Conservation (phyloP, 53 echinoderm and acorn worm species). For the Crossaster papposus region DNA sequence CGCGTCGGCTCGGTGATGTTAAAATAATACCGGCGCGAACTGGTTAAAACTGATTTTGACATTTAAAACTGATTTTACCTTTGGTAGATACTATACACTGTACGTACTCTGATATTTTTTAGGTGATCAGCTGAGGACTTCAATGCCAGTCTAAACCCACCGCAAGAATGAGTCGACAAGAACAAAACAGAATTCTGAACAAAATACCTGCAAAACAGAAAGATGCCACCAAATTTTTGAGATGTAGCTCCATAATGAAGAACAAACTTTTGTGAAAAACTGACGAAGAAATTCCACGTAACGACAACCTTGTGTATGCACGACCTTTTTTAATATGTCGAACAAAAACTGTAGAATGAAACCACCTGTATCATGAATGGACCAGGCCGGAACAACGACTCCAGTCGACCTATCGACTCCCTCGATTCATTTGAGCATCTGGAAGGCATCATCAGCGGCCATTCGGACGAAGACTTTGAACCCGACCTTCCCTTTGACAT, state of each 20-base stretch:
- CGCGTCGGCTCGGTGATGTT: too few species aligned
- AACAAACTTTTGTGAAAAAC: conserved; percentile 3
- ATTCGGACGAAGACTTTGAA: conserved; percentile 16
- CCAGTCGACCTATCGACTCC: conserved; percentile 24
- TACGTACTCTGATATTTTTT: neutral
- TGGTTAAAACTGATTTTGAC: too few species aligned
- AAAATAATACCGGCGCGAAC: too few species aligned
- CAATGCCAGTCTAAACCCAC: neutral
- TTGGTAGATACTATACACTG: too few species aligned
- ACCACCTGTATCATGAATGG: conserved; percentile 27
- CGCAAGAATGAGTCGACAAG: neutral
- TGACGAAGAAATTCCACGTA: neutral
- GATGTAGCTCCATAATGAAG: neutral
- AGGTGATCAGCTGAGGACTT: neutral
- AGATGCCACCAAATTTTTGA: neutral
- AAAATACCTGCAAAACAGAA: neutral
- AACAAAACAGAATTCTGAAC: neutral
- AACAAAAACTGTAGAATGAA: neutral
- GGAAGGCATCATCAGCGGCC: conserved; percentile 56
- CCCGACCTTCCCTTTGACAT: conserved; percentile 39
- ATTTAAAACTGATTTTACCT: too few species aligned
- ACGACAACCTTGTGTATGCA: neutral
- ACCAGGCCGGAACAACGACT: neutral
- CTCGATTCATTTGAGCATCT: conserved; percentile 57
- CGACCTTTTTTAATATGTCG: neutral